phyloP scores from a whole-genome alignment of 1,140 invertebrate species.

The Carposina sasakii region DNA sequence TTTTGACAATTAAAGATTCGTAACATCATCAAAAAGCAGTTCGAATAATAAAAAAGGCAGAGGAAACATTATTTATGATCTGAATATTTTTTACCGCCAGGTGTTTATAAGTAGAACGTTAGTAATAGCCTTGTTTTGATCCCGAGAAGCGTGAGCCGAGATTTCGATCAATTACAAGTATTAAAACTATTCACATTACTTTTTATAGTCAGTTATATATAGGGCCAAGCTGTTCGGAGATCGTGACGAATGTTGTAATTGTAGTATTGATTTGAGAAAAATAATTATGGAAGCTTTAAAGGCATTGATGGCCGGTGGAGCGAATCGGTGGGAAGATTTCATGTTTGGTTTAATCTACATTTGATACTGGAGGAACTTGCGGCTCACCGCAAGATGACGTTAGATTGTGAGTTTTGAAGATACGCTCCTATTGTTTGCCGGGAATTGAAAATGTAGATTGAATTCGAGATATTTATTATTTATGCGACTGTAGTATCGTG shows the following conservation, averaged over 20 bases:
- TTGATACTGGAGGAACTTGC: conserved; percentile 56
- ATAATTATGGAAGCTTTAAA: conserved; percentile 58
- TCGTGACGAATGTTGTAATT: conserved; percentile 66
- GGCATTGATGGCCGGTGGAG: conserved; percentile 53
- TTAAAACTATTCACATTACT: conserved; percentile 35
- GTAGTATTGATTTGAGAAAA: conserved; percentile 64
- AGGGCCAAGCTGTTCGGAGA: conserved; percentile 39
- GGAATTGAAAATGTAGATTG: no score
- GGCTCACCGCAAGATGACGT: conserved; percentile 47
- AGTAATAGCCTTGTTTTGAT: no score
- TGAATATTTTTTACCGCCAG: no score
- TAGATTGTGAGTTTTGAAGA: conserved; percentile 26
- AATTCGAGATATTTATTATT: no score
- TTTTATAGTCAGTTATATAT: conserved; percentile 45
- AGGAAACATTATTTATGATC: no score
- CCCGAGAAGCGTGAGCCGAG: conserved; percentile 4
- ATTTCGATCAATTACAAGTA: conserved; percentile 30
- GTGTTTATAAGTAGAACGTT: no score
- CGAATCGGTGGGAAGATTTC: conserved; percentile 66
- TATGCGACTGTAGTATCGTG: no score
- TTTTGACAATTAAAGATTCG: no score
- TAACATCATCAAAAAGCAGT: no score
- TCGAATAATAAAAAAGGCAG: no score
- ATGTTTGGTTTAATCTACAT: conserved; percentile 58
- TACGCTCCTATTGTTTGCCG: no score